Percentiles rank a stretch among this genome's conserved stretches.
phyloP scores from a whole-genome alignment of 1,140 invertebrate species.

The Dendroctonus valens region DNA sequence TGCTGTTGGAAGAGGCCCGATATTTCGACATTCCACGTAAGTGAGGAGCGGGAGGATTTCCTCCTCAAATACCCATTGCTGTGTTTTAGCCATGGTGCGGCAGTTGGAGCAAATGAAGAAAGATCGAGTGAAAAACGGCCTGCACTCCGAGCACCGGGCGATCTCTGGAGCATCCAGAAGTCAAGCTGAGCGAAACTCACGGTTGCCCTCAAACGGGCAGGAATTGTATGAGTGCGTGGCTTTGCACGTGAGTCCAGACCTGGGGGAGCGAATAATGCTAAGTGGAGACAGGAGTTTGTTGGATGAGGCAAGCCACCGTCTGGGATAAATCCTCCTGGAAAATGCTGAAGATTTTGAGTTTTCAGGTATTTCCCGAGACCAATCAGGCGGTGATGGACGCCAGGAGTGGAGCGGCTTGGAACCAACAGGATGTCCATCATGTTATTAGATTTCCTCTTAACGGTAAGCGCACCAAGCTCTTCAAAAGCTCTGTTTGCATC shows the following conservation, averaged over 20 bases:
- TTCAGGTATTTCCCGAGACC: slow-evolving; percentile 76
- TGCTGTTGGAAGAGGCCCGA: slow-evolving; percentile 88
- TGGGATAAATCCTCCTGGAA: slow-evolving; percentile 5
- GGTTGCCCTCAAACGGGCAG: slow-evolving; percentile 26
- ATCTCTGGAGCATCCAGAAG: background rate
- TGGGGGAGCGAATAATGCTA: slow-evolving; percentile 83
- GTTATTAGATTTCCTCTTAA: slow-evolving; percentile 89
- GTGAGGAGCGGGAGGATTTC: slow-evolving; percentile 44
- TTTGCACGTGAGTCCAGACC: slow-evolving; percentile 83
- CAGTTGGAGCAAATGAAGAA: slow-evolving; percentile 76
- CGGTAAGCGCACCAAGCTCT: slow-evolving; percentile 25
- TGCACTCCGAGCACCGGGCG: slow-evolving; percentile 36
- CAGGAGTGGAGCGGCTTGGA: slow-evolving; percentile 77
- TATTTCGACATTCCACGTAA: slow-evolving; percentile 90
- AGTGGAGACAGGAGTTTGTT: slow-evolving; percentile 76
- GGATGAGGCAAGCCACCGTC: slow-evolving; percentile 57
- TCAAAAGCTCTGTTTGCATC: background rate
- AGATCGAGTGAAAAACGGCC: slow-evolving; percentile 64
- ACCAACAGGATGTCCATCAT: slow-evolving; percentile 78
- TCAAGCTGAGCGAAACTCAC: slow-evolving; percentile 22
- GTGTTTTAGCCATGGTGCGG: slow-evolving; percentile 66
- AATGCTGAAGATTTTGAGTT: background rate
- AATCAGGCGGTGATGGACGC: slow-evolving; percentile 80
- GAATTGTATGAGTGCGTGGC: slow-evolving; percentile 79
- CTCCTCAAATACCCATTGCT: too few relatives aligned